Evolutionary conservation across 2,113 vertebrate genomes (phyloP), one percentile per base, ranked within the genome.

Genomic region (Nothocercus julius): DNA sequence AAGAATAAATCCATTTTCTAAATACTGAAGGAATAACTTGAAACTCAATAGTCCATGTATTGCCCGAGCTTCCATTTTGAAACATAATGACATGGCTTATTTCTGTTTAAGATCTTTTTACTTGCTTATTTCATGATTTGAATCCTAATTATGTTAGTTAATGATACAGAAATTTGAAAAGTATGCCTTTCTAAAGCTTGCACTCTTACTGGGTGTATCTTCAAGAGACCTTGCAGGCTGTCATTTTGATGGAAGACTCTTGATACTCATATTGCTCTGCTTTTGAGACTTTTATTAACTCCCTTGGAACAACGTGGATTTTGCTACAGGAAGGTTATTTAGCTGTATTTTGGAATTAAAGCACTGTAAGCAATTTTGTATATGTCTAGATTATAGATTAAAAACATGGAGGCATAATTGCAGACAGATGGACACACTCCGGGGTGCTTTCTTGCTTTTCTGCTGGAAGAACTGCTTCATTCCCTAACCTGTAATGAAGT

Each of bases 1-100:
- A 36, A 93, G 90, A 96, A 96, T 95, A 92, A 96, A 96, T 83
- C 9, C 54, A n/a, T 24, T 93, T 96, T 94, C 76, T 93, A 85
- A 93, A 77, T 86, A 83, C 73, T 92, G 89, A 93, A 90, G 70
- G 86, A 92, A 91, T 45, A 91, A 82, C 38, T 85, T 84, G 68
- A 85, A 54, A 30, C 64, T 32, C 12, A 82, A 88, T 84, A 21
- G 70, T 61, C 70, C 0, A 2, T 93, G 86, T 90, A 80, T 92
- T 80, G n/a, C 82, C 88, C 82, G 92, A 38, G 47, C 45, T 93
- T 88, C 73, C 69, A 13, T 85, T 83, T 51, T 86, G 64, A 49
- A 79, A 85, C 79, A 28, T 0, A n/a, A 27, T 42, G 45, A 14
- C 42, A 40, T 82, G 87, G 5, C 80, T 74, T 62, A 68, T 14